Evolutionary conservation across 2,797 vertebrate species (phyloP).

Genomic region (Molossus molossus): DNA sequence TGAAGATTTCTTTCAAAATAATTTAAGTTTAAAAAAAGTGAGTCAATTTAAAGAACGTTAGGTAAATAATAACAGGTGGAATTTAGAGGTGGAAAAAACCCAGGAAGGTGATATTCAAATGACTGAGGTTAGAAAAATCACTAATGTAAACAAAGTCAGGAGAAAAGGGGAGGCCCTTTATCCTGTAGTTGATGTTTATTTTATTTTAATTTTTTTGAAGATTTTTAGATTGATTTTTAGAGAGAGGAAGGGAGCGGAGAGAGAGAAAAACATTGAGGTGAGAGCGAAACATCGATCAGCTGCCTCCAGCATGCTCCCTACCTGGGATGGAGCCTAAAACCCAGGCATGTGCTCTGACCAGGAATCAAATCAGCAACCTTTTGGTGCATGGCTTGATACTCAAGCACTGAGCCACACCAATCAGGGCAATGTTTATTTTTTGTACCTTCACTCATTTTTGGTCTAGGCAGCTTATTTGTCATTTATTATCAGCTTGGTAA

Average conservation of each 20-base stretch:
- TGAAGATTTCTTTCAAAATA: constrained; percentile 37
- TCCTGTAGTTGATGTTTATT: not conserved
- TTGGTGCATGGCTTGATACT: not conserved
- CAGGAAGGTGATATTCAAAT: not conserved
- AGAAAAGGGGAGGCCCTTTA: not conserved
- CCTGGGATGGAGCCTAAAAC: not conserved
- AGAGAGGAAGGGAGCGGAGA: not conserved
- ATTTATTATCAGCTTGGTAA: not conserved
- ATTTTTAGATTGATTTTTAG: not conserved
- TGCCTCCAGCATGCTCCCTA: not conserved
- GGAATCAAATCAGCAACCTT: not conserved
- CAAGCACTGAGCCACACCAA: not conserved
- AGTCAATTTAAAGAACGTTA: constrained; percentile 45
- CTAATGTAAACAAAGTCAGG: not conserved
- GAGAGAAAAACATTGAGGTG: not conserved
- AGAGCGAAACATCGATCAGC: not conserved
- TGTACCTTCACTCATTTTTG: not conserved
- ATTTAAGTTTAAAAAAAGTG: not conserved
- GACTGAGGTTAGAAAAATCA: not conserved
- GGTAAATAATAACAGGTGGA: constrained; percentile 34
- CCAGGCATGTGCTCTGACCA: not conserved
- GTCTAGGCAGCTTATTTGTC: not conserved
- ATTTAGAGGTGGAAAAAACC: constrained; percentile 17
- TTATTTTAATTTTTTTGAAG: not conserved
- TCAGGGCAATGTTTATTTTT: not conserved